These are phyloP conservation scores for Brachyptera putata DNA, from an alignment of 2,888 invertebrate species.

Conservation along the genomic window DNA sequence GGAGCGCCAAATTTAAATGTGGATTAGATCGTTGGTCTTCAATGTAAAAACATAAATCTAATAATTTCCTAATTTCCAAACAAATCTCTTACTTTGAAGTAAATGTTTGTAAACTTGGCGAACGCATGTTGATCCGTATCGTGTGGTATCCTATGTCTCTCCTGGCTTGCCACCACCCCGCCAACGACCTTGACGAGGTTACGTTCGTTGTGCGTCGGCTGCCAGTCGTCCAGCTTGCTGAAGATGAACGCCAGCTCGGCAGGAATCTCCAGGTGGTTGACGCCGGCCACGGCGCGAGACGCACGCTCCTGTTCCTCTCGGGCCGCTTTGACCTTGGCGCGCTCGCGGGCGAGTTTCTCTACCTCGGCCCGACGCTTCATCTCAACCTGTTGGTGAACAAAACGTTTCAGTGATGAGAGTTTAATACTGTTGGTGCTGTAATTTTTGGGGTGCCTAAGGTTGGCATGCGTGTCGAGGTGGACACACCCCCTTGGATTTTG, in stretches of 20 bases:
- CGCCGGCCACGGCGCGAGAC: constrained; percentile 56
- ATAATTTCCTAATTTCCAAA: constrained; percentile 1
- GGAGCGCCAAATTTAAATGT: background rate
- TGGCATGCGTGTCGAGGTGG: no score
- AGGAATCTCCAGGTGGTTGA: constrained; percentile 90
- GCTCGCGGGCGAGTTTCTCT: constrained; percentile 63
- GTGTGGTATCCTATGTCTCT: constrained; percentile 61
- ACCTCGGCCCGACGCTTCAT: constrained; percentile 68
- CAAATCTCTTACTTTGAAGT: constrained; percentile 66
- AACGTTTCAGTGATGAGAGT: no score
- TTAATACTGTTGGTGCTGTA: no score
- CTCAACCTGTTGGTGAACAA: constrained; percentile 51
- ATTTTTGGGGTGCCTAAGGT: no score
- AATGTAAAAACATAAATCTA: background rate
- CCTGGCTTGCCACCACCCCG: constrained; percentile 55
- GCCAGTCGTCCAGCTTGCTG: constrained; percentile 84
- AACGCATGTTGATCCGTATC: constrained; percentile 91
- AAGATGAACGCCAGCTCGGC: constrained; percentile 92
- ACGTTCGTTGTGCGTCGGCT: constrained; percentile 75
- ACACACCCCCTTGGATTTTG: no score
- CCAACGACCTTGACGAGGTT: constrained; percentile 77
- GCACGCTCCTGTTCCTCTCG: constrained; percentile 59
- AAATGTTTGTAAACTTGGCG: constrained; percentile 92
- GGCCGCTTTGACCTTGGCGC: constrained; percentile 60
- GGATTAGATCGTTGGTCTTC: background rate